A percentile compares a stretch with the other conserved stretches of the same genome.
Evolutionary conservation across 2,113 vertebrate genomes (phyloP).

Genomic region (Calypte anna): DNA sequence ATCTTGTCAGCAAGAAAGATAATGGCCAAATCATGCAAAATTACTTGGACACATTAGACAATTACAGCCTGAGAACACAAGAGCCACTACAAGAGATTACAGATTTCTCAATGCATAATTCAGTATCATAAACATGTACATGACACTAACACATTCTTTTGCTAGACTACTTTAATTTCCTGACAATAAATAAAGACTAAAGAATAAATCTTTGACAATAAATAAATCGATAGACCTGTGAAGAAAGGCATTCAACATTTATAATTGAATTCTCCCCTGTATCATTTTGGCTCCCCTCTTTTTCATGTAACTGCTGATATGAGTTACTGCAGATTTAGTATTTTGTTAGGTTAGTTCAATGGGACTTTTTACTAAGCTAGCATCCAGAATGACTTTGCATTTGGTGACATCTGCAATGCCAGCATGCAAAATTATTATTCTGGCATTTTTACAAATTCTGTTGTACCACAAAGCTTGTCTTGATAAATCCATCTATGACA

Average conservation of each 20-base stretch:
- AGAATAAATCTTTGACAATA: not conserved
- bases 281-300: conserved; percentile 26
- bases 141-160: not conserved
- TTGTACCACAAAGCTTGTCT: conserved; percentile 8
- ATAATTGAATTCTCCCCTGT: conserved; percentile 42
- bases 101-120: conserved; percentile 43
- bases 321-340: conserved; percentile 32
- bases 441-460: conserved; percentile 50
- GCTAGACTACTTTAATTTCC: conserved; percentile 41
- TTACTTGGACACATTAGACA: not conserved
- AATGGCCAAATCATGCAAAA: not conserved
- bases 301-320: not conserved
- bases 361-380: conserved; percentile 44
- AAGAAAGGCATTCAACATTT: conserved; percentile 21
- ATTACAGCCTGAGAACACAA: not conserved
- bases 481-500: conserved; percentile 49
- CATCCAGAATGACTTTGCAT: conserved; percentile 54
- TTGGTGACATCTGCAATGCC: conserved; percentile 54
- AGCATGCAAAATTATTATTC: conserved; percentile 56
- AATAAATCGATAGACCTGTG: conserved; percentile 26
- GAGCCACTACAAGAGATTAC: not conserved
- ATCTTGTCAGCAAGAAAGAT: not conserved
- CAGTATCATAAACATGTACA: conserved; percentile 1
- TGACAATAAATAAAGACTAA: not conserved
- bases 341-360: conserved; percentile 56